These are phyloP conservation scores for Fistularia commersonii DNA, from an alignment of 2,797 vertebrate genomes.

Conservation along the genomic window DNA sequence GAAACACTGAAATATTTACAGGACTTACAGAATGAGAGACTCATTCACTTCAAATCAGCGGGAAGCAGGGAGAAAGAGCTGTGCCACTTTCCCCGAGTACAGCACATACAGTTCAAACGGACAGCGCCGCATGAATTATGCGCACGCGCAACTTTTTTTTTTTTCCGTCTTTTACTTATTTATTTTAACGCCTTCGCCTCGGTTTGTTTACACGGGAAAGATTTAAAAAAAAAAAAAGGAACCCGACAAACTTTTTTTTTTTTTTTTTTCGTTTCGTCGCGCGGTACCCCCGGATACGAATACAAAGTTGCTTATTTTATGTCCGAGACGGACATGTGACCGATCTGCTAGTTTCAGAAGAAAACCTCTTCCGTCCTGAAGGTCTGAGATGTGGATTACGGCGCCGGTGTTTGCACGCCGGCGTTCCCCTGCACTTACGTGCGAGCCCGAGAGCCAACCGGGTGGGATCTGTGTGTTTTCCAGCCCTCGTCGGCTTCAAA, in stretches of 20 bases:
- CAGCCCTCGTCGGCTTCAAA: constrained; percentile 53
- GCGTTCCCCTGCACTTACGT: not conserved
- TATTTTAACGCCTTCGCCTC: constrained; percentile 41
- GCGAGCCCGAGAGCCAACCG: constrained; percentile 32
- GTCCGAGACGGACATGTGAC: too few species aligned
- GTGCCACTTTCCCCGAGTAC: constrained; percentile 45
- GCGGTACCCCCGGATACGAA: too few species aligned
- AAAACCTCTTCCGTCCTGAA: constrained; percentile 5
- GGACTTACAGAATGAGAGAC: constrained; percentile 57
- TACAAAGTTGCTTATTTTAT: too few species aligned
- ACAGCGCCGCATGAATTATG: constrained; percentile 60
- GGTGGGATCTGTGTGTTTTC: constrained; percentile 45
- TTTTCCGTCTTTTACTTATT: constrained; percentile 66
- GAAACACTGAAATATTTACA: constrained; percentile 75
- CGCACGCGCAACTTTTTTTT: constrained; percentile 52
- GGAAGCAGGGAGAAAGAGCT: constrained; percentile 40
- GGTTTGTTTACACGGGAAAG: constrained; percentile 40
- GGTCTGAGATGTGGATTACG: too few species aligned
- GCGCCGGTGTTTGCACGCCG: too few species aligned
- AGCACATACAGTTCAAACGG: constrained; percentile 50
- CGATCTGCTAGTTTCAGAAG: not conserved
- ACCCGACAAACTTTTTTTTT: not conserved
- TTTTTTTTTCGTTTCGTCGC: too few species aligned
- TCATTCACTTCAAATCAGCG: constrained; percentile 62
- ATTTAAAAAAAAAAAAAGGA: constrained; percentile 25